Base-by-base conservation (phyloP, 2,888 invertebrate genomes). In the Zeuzera pyrina region DNA sequence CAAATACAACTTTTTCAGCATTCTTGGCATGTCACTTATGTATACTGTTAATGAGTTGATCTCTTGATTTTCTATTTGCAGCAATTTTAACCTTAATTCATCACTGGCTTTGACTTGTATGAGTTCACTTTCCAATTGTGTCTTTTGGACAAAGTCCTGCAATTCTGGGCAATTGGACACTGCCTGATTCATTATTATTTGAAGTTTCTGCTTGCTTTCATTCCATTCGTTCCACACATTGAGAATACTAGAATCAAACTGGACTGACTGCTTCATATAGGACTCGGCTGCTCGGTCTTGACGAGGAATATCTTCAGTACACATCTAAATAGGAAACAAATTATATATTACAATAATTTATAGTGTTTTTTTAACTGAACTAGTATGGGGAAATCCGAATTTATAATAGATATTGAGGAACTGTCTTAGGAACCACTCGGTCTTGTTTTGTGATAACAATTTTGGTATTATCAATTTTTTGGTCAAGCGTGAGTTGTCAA, bases 1-100 rank as follows among this genome's bases (percentile, higher is more conserved):
- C 8, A 86, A 57, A 47, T 87, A 88, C 25, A 88, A 78, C 31
- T 86, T 85, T 36, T 86, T 86, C 3, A 89, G 57, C 46, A 87
- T 76, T 2, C 52, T 58, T 0, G 86, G 84, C 77, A 87, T 78
- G 10, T 76, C 77, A 34, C 70, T 77, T 42, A 79, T 71, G 36
- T 86, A 85, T 10, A 78, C 76, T 0, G 81, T 73, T 15, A 76
- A 60, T 1, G 83, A 76, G n/a, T 72, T 70, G n/a, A 84, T 77
- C 36, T 87, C 86, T 8, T 83, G 76, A 22, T 84, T 77, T 34
- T 84, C 70, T 19, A 86, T 77, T 0, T 47, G 21, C 0, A 71
- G 37, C 1, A 84, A 39, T 41, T 74, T 73, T 23, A 63, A 43
- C 30, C 63, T 50, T 6, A 83, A 42, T 4, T 71, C 61, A 7